These are phyloP conservation scores for Amniataba percoides DNA, from an alignment of 2,797 vertebrate species.

Conservation along the genomic window DNA sequence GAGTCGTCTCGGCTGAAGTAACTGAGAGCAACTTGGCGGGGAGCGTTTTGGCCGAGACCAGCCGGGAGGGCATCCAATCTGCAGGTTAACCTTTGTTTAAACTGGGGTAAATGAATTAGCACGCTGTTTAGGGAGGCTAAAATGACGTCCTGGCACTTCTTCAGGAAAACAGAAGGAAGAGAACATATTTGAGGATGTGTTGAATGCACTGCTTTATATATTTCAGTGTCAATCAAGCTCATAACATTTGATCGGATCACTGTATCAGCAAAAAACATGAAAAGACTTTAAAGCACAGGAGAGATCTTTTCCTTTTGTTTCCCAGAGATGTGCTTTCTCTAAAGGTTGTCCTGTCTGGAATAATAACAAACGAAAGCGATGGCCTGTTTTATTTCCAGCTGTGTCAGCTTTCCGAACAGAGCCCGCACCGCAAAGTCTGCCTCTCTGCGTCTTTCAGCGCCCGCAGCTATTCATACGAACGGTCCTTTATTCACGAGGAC, in stretches of 20 bases:
- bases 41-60: too few species aligned
- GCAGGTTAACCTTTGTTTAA: constrained; percentile 7
- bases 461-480: constrained; percentile 18
- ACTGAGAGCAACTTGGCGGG: too few species aligned
- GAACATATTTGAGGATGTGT: background rate
- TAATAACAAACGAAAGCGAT: background rate
- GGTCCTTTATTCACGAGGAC: constrained; percentile 22
- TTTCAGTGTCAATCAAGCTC: constrained; percentile 1
- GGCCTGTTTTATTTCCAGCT: constrained; percentile 10
- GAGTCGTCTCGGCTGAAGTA: too few species aligned
- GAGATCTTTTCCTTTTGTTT: background rate
- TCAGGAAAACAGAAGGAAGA: background rate
- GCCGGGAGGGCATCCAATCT: constrained; percentile 24
- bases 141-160: background rate
- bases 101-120: constrained; percentile 11
- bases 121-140: constrained; percentile 2
- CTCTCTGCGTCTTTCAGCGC: constrained; percentile 7
- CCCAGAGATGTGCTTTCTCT: background rate
- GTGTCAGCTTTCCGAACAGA: constrained; percentile 19
- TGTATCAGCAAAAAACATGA: too few species aligned
- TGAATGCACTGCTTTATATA: background rate
- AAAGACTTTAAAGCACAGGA: too few species aligned
- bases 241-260: background rate
- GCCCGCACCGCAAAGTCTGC: background rate
- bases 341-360: background rate